Conservation (phyloP, 2,113 vertebrate genomes). For the Catharus fuscescens region DNA sequence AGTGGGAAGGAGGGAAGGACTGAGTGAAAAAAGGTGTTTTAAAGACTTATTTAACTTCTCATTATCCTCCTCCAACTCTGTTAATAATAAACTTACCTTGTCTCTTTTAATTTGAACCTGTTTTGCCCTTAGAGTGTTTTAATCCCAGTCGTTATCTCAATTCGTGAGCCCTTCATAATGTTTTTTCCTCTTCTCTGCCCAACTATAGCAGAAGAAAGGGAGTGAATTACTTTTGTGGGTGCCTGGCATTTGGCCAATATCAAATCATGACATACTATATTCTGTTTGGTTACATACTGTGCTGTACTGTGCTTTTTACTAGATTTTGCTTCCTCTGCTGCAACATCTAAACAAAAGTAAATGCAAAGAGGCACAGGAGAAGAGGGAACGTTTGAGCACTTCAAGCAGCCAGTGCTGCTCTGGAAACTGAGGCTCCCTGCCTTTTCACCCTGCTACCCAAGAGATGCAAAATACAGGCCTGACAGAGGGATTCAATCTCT, state of each 20-base stretch:
- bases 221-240: accelerated
- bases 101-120: not conserved
- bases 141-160: not conserved
- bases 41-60: not conserved
- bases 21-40: not conserved
- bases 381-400: not conserved
- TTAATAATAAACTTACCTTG: not conserved
- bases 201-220: not conserved
- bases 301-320: not conserved
- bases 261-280: not conserved
- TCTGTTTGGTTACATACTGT: not conserved
- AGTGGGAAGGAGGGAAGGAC: not conserved
- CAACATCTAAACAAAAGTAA: not conserved
- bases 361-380: not conserved
- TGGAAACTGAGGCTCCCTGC: not conserved
- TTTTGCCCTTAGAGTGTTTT: not conserved
- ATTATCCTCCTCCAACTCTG: not conserved
- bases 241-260: not conserved
- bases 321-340: not conserved
- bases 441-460: not conserved
- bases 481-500: not conserved
- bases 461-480: not conserved
- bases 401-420: not conserved
- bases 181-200: not conserved
- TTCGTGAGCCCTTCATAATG: not conserved